Conservation (phyloP, 2,888 invertebrate species). For the Spodoptera exigua region DNA sequence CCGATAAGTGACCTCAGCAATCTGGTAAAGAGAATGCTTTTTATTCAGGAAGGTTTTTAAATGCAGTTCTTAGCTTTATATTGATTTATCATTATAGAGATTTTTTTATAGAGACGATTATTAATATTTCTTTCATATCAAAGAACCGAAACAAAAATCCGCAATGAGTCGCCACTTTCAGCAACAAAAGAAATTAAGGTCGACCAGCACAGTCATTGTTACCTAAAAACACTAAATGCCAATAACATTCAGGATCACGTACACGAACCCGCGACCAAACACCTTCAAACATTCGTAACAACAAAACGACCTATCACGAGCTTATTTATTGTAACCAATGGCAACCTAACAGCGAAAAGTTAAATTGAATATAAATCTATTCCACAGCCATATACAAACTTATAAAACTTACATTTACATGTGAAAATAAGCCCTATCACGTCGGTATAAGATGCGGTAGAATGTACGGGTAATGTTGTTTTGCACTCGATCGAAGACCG, state of each 20-base stretch:
- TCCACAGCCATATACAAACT: slow-evolving; percentile 49
- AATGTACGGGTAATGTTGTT: slow-evolving; percentile 18
- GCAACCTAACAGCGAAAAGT: slow-evolving; percentile 69
- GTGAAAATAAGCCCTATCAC: slow-evolving; percentile 12
- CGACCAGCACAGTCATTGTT: too few relatives aligned
- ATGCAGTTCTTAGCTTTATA: too few relatives aligned
- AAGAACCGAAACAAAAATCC: too few relatives aligned
- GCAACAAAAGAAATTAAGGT: too few relatives aligned
- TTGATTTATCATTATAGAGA: too few relatives aligned
- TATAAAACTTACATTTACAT: neutral
- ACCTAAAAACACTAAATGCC: slow-evolving; percentile 4
- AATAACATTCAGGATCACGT: slow-evolving; percentile 11
- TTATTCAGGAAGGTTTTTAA: too few relatives aligned
- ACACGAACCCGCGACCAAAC: slow-evolving; percentile 27
- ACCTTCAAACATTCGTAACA: slow-evolving; percentile 44
- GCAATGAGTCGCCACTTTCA: too few relatives aligned
- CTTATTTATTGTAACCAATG: slow-evolving; percentile 66
- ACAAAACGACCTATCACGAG: slow-evolving; percentile 45
- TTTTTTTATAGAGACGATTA: too few relatives aligned
- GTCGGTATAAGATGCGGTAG: neutral
- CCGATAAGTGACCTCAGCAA: too few relatives aligned
- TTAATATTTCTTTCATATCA: too few relatives aligned
- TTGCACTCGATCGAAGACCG: slow-evolving; percentile 47
- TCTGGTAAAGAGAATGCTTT: too few relatives aligned
- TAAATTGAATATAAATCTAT: slow-evolving; percentile 75